Conservation (phyloP, 92 coral and sea anemone genomes). For the Isaurus tuberculatus region DNA sequence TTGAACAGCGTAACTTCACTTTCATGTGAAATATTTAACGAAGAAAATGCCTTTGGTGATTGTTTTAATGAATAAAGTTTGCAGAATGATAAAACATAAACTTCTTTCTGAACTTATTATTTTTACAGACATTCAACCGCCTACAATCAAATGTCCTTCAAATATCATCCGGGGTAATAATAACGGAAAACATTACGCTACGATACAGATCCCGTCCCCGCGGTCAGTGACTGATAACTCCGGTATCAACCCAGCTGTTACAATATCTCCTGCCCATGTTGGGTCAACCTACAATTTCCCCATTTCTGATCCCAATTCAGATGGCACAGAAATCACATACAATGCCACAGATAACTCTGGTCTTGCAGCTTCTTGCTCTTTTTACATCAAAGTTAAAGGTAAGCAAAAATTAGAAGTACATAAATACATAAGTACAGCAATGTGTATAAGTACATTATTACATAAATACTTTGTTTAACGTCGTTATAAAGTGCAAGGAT, state of each 20-base stretch:
- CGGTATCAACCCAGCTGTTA: constrained; percentile 68
- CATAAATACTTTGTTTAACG: too few relatives aligned
- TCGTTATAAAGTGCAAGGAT: too few relatives aligned
- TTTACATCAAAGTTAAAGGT: constrained; percentile 76
- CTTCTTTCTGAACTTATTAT: background rate
- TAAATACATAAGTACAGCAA: too few relatives aligned
- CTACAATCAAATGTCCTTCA: constrained; percentile 68
- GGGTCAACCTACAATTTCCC: constrained; percentile 57
- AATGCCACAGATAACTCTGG: constrained; percentile 76
- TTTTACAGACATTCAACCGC: constrained; percentile 63
- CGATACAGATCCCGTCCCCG: constrained; percentile 56
- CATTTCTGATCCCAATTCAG: constrained; percentile 41
- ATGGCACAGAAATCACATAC: constrained; percentile 63
- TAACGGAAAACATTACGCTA: constrained; percentile 61
- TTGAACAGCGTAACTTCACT: too few relatives aligned
- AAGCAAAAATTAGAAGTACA: background rate
- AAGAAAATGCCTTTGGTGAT: too few relatives aligned
- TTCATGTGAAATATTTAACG: too few relatives aligned
- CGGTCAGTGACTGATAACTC: constrained; percentile 71
- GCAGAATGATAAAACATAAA: too few relatives aligned
- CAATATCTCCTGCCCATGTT: constrained; percentile 52
- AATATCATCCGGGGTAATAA: constrained; percentile 57
- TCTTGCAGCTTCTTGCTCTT: constrained; percentile 58
- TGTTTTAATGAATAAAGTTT: too few relatives aligned
- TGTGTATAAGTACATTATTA: too few relatives aligned